Evolutionary conservation across 2,113 vertebrate species (phyloP), one percentile per base, ranked within the genome.

Genomic region (Bolborhynchus lineola): DNA sequence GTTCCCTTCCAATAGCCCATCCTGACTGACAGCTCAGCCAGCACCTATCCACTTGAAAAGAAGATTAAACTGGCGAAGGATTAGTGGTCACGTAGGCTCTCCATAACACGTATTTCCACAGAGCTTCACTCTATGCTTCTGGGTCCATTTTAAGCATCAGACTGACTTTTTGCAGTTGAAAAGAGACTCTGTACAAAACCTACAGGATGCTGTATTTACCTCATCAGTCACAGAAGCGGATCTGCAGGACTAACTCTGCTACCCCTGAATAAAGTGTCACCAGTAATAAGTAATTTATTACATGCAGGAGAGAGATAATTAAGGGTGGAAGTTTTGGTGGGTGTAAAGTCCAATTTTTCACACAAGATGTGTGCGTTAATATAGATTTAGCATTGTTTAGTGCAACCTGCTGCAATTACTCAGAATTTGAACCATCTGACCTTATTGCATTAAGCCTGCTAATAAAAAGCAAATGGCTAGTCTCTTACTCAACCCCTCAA

Each of bases 1-100:
- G 88, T 88, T 87, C 60, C 50, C 25, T 90, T 96, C 90, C 96
- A 96, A 77, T 16, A 78, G 71, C 29, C 59, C 59, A 37, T 67
- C 63, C 85, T 92, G 81, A 94, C 47, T 79, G 92, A 96, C 88
- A 86, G 84, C 77, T 84, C 81, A 80, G 89, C 81, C 13, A 0
- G 84, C 0, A 1, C 49, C 84, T 63, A 42, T 67, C 46, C 71
- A 20, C 82, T 92, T 82, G 85, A 74, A 93, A 94, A 87, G 71
- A 59, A 60, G 71, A 55, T 68, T 94, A 67, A 63, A 41, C 75
- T 77, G 23, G 70, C 85, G 70, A 74, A 67, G 49, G 70, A 96
- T 86, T 77, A 86, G 70, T 33, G 85, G 82, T 81, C 79, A 88
- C 0, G 0, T 6, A 60, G 50, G 7, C 55, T 90, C 42, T 70